Evolutionary conservation across 2,888 invertebrate species (phyloP).

Genomic region (Hydrotaea diabolus): DNA sequence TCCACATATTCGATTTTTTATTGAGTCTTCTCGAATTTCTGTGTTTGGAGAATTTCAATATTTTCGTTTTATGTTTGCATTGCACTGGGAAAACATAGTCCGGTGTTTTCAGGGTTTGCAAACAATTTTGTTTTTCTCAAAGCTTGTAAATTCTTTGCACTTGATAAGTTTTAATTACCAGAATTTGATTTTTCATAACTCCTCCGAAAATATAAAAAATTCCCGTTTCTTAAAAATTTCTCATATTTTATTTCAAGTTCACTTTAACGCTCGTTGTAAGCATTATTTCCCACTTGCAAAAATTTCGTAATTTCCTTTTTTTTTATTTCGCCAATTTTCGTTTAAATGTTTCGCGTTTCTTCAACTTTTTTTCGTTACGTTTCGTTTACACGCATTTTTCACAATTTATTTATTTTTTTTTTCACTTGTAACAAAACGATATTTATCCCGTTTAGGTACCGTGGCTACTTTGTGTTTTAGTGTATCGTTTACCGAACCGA

Average conservation of each 20-base stretch:
- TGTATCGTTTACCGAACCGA: constrained; percentile 9
- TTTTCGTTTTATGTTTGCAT: constrained; percentile 6
- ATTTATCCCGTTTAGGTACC: neutral
- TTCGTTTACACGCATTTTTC: neutral
- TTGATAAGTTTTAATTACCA: neutral
- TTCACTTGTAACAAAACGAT: neutral
- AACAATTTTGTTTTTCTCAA: too few relatives aligned
- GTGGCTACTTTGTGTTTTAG: neutral
- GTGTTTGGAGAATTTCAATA: neutral
- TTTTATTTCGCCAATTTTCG: neutral
- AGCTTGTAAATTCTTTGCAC: too few relatives aligned
- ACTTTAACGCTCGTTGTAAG: neutral
- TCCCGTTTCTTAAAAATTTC: neutral
- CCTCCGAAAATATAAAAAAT: neutral
- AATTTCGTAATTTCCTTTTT: neutral
- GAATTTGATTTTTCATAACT: neutral
- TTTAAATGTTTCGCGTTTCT: neutral
- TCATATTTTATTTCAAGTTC: neutral
- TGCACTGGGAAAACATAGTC: neutral
- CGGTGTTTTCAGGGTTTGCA: too few relatives aligned
- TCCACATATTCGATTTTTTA: neutral
- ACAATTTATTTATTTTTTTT: neutral
- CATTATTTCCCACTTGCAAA: constrained; percentile 8
- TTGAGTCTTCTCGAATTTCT: too few relatives aligned
- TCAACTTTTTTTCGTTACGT: neutral